Conservation (phyloP, 1,140 invertebrate species). For the Bilobella aurantiaca region DNA sequence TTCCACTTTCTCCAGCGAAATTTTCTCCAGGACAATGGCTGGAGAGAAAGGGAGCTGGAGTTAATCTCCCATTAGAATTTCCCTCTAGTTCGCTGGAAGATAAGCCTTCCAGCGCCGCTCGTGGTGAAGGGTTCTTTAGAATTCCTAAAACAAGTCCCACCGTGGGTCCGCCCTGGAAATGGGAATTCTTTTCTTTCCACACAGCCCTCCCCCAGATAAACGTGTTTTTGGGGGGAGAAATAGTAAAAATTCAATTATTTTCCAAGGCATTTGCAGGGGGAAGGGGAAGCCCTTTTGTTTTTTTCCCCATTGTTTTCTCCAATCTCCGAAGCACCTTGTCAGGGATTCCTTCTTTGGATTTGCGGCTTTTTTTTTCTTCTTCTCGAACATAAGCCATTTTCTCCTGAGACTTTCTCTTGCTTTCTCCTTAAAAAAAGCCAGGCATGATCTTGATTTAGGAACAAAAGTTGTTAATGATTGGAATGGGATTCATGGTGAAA, state of each 20-base stretch:
- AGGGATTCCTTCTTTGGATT: not conserved
- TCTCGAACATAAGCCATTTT: not conserved
- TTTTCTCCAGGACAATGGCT: slow-evolving; percentile 19
- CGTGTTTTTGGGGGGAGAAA: not conserved
- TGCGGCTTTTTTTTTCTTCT: not conserved
- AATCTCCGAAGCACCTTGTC: not conserved
- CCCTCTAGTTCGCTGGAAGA: too few species aligned
- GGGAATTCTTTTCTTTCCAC: too few species aligned
- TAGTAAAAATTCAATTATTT: not conserved
- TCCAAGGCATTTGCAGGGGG: not conserved
- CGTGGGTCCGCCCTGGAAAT: too few species aligned
- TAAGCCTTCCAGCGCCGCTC: too few species aligned
- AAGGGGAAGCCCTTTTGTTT: not conserved
- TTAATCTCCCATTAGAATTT: slow-evolving; percentile 4
- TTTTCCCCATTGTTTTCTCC: not conserved
- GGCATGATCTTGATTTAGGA: not conserved
- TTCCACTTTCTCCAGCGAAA: too few species aligned
- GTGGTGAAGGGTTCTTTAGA: too few species aligned
- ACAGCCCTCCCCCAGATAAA: too few species aligned
- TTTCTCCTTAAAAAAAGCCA: not conserved
- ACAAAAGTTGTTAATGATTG: not conserved
- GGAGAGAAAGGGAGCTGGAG: not conserved
- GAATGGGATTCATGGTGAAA: too few species aligned
- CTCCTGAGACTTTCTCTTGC: not conserved
- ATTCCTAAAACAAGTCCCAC: too few species aligned